These are phyloP conservation scores for Propithecus perrieri DNA, from an alignment of 2,797 vertebrate genomes.

Conservation along the genomic window DNA sequence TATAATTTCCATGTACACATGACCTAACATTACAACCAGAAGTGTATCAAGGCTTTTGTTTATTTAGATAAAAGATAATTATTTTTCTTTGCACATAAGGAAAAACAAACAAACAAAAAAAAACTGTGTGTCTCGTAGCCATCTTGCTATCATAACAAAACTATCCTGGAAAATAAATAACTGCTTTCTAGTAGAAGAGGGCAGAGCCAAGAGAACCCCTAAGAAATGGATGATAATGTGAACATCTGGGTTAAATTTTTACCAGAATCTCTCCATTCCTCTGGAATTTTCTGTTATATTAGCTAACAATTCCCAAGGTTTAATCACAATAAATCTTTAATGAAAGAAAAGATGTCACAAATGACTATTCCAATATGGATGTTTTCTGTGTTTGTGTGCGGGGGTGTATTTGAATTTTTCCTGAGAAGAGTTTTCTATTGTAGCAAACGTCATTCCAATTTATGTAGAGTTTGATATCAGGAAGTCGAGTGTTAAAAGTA, in stretches of 20 bases:
- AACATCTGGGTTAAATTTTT: not conserved
- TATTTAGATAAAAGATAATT: not conserved
- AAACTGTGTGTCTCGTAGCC: not conserved
- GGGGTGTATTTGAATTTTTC: not conserved
- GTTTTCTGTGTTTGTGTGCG: not conserved
- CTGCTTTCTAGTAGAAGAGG: not conserved
- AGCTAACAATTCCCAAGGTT: not conserved
- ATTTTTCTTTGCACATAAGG: not conserved
- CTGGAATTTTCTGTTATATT: not conserved
- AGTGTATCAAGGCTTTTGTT: not conserved
- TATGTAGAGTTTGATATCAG: not conserved
- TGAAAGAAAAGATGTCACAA: not conserved
- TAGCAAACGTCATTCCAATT: not conserved
- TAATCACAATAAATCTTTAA: not conserved
- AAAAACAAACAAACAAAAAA: not conserved
- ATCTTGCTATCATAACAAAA: not conserved
- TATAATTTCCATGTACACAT: not conserved
- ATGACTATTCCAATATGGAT: not conserved
- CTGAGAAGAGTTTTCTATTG: not conserved
- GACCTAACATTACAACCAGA: not conserved
- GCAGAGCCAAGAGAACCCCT: not conserved
- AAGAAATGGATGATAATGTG: not conserved
- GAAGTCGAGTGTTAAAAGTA: not conserved
- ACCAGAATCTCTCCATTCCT: not conserved
- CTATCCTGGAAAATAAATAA: not conserved